Base-by-base conservation (phyloP, 2,797 vertebrate genomes). In the Darevskia nairensis region DNA sequence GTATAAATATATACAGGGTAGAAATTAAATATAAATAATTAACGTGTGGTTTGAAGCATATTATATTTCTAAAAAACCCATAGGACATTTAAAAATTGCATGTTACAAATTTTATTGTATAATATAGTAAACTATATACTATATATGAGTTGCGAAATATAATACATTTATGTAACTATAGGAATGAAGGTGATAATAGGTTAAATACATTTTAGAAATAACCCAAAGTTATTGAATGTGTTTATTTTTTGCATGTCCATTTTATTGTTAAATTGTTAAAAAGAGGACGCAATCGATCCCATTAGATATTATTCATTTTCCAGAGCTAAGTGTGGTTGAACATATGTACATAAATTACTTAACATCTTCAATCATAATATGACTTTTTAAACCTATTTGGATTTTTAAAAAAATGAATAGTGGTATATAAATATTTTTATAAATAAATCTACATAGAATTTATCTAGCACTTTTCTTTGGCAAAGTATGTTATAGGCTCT, bases 11-110 rank as follows among this genome's bases (percentile, higher is more conserved):
- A 66, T 15, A 27, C 61, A 74, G 27, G 68, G 4, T 59, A 61
- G 44, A n/a, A 15, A 25, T 61, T 80, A 13, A 78, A 78, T 78
- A 44, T 46, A 76, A 17, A 75, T 10, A 27, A 87, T 82, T 46
- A 66, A 64, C 13, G 72, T 72, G 69, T 39, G 71, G 89, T 91
- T 79, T 84, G 80, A 55, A 90, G 77, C 27, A 59, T 76, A 61
- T 44, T 79, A 35, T 68, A 88, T 92, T 88, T 50, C 84, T 3
- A 55, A 15, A 66, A 80, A 0, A 72, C 86, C 78, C 17, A 35
- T 32, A 83, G 86, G 46, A 46, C 15, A 6, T 8, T 76, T 39
- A 88, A 83, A 46, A 83, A 84, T 41, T 46, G 17, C 10, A 46
- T 41, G 21, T 85, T 66, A 78, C 78, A 78, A 50, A 50, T 32